Evolutionary conservation across 2,113 vertebrate genomes (phyloP).

Genomic region (Megalops atlanticus): DNA sequence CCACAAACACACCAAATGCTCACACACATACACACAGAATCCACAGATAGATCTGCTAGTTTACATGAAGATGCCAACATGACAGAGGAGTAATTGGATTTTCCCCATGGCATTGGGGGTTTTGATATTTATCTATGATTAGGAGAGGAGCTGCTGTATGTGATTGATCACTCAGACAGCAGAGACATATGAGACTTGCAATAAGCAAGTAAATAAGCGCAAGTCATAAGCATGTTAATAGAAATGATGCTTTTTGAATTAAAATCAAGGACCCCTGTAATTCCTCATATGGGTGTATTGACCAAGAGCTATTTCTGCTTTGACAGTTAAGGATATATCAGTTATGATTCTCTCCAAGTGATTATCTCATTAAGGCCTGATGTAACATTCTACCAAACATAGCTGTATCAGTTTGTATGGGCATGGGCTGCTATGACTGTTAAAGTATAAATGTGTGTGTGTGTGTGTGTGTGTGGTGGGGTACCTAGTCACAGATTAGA

Average conservation of each 20-base stretch:
- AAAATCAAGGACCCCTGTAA: background rate
- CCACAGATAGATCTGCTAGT: background rate
- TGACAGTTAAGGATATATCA: background rate
- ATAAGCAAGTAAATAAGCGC: background rate
- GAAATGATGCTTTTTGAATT: background rate
- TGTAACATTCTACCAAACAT: background rate
- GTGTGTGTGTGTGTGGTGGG: background rate
- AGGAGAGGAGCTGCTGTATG: background rate
- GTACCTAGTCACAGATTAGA: background rate
- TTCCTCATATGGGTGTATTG: background rate
- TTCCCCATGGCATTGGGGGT: background rate
- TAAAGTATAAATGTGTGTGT: background rate
- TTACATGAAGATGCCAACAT: background rate
- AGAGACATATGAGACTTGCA: background rate
- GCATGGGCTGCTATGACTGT: background rate
- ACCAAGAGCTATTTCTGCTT: background rate
- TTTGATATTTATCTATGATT: background rate
- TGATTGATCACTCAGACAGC: background rate
- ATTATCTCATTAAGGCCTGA: background rate
- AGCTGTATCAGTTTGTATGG: background rate
- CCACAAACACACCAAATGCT: background rate
- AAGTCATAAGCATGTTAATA: background rate
- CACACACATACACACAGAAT: background rate
- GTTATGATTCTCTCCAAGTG: background rate
- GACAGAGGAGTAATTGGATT: background rate